Evolutionary conservation across 2,113 vertebrate species (phyloP).

Genomic region (Scomber colias): DNA sequence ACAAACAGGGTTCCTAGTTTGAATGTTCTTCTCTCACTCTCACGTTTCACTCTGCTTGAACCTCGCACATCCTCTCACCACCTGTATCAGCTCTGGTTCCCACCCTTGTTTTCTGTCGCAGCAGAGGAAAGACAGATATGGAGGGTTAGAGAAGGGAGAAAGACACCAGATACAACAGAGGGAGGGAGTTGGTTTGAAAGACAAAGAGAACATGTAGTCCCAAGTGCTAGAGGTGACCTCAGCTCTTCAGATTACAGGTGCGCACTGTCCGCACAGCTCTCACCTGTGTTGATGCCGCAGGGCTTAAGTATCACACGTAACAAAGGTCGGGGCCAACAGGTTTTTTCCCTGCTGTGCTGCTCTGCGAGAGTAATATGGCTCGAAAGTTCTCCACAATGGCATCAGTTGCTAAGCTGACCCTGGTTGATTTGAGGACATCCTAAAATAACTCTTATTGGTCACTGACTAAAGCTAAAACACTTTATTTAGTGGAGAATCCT

Average conservation of each 20-base stretch:
- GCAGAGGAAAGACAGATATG: slow-evolving; percentile 25
- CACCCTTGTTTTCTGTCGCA: slow-evolving; percentile 56
- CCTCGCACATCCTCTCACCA: slow-evolving; percentile 68
- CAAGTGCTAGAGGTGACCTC: slow-evolving; percentile 61
- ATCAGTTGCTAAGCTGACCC: slow-evolving; percentile 29
- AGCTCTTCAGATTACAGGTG: slow-evolving; percentile 68
- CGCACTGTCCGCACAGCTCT: slow-evolving; percentile 28
- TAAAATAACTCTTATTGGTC: slow-evolving; percentile 2
- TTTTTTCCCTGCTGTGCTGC: slow-evolving; percentile 15
- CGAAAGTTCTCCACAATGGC: slow-evolving; percentile 14
- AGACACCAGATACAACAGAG: slow-evolving; percentile 61
- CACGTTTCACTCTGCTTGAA: slow-evolving; percentile 58
- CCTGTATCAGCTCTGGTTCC: slow-evolving; percentile 73
- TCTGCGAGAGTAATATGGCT: neutral
- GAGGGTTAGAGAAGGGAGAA: slow-evolving; percentile 27
- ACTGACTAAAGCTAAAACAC: neutral
- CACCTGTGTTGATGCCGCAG: slow-evolving; percentile 29
- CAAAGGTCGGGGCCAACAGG: slow-evolving; percentile 42
- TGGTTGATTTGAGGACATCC: slow-evolving; percentile 13
- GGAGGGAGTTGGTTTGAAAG: slow-evolving; percentile 39
- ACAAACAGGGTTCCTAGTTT: slow-evolving; percentile 64
- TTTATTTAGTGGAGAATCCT: neutral
- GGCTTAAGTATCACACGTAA: slow-evolving; percentile 36
- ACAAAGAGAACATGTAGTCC: slow-evolving; percentile 58
- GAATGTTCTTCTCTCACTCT: slow-evolving; percentile 61